These are phyloP conservation scores for Cyclina sinensis DNA, from an alignment of 1,140 invertebrate genomes.

Conservation along the genomic window DNA sequence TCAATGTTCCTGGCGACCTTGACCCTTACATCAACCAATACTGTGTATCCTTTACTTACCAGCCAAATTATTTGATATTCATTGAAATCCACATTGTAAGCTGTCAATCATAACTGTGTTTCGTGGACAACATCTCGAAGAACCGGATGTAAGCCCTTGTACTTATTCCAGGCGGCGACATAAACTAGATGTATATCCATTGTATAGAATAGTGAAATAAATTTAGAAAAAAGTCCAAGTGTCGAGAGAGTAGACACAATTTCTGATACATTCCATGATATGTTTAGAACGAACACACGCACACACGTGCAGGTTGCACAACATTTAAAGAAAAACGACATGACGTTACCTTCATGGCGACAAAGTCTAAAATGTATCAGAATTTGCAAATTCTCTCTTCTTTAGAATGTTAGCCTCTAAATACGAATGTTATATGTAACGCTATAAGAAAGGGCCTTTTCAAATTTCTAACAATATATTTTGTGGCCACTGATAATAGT, in stretches of 20 bases:
- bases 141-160: not conserved
- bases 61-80: not conserved
- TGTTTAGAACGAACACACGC: not conserved
- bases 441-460: constrained; percentile 81
- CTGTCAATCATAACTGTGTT: too few relatives aligned
- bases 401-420: constrained; percentile 40
- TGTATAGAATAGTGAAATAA: not conserved
- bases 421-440: constrained; percentile 81
- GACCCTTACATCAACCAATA: too few relatives aligned
- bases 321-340: not conserved
- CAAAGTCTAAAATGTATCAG: constrained; percentile 49
- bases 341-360: constrained; percentile 24
- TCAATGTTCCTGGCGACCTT: too few relatives aligned
- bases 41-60: too few relatives aligned
- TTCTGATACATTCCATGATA: constrained; percentile 29
- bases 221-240: not conserved
- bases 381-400: constrained; percentile 31
- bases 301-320: not conserved
- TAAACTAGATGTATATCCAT: not conserved
- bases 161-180: not conserved
- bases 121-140: too few relatives aligned
- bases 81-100: not conserved
- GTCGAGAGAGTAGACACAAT: not conserved
- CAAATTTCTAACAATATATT: constrained; percentile 84
- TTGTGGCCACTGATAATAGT: constrained; percentile 80